Evolutionary conservation across 2,113 vertebrate genomes (phyloP).

Genomic region (Nettapus auritus): DNA sequence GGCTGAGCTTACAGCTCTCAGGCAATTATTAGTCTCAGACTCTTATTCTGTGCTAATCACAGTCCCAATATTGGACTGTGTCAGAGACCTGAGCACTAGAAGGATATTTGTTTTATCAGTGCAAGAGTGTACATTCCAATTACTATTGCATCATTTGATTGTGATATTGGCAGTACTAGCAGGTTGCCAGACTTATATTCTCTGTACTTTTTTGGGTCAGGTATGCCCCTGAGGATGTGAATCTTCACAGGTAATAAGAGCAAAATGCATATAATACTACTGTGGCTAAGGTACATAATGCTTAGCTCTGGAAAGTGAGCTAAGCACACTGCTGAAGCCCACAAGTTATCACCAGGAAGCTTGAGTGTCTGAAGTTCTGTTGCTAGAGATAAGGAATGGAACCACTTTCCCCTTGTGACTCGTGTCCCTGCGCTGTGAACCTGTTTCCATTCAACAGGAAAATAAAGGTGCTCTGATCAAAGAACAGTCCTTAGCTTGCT

Average conservation of each 20-base stretch:
- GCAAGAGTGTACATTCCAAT: background rate
- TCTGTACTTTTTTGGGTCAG: background rate
- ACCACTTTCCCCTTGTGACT: background rate
- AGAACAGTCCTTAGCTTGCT: background rate
- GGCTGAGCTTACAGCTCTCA: background rate
- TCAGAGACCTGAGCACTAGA: background rate
- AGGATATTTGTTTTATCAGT: background rate
- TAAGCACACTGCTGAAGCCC: background rate
- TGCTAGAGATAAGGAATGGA: background rate
- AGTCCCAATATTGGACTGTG: background rate
- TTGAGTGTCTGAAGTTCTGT: background rate
- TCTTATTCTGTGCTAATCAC: background rate
- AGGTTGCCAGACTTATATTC: background rate
- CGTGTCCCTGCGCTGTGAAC: background rate
- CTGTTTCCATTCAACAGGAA: background rate
- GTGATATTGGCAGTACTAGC: background rate
- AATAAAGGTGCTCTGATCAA: background rate
- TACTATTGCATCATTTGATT: background rate
- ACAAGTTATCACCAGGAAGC: background rate
- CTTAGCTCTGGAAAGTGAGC: background rate
- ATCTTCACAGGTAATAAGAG: background rate
- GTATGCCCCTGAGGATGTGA: background rate
- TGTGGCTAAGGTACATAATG: background rate
- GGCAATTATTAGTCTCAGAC: background rate
- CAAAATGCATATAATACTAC: background rate